Conservation (phyloP, 2,888 invertebrate species). For the Tetragonisca angustula region DNA sequence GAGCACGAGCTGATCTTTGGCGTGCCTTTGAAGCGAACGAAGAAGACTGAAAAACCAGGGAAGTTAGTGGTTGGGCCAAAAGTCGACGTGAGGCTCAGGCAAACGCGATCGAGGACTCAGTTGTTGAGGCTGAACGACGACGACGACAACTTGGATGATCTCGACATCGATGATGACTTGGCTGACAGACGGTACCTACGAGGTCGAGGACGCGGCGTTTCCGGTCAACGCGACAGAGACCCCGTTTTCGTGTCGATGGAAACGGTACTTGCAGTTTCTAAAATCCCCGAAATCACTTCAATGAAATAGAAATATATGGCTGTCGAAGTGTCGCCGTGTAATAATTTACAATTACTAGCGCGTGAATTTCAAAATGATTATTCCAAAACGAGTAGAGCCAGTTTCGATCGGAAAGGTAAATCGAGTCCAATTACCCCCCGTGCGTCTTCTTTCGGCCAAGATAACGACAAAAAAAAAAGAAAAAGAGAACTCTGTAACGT, state of each 20-base stretch:
- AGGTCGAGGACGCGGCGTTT: slow-evolving; percentile 38
- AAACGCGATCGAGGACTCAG: slow-evolving; percentile 70
- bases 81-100: slow-evolving; percentile 77
- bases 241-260: slow-evolving; percentile 88
- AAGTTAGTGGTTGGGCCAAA: slow-evolving; percentile 49
- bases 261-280: slow-evolving; percentile 84
- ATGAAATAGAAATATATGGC: background rate
- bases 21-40: slow-evolving; percentile 69
- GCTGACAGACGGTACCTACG: slow-evolving; percentile 22
- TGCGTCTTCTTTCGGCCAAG: background rate
- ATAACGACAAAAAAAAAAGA: background rate
- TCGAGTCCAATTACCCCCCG: background rate
- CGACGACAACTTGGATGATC: slow-evolving; percentile 50
- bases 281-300: background rate
- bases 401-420: background rate
- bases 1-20: slow-evolving; percentile 87
- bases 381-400: background rate
- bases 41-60: slow-evolving; percentile 64
- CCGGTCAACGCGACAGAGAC: slow-evolving; percentile 63
- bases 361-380: background rate
- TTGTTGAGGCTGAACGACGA: slow-evolving; percentile 61
- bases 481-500: background rate
- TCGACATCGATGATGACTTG: slow-evolving; percentile 55
- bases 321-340: background rate
- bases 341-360: too few species aligned